Conservation (phyloP, 2,797 vertebrate genomes). For the Arnoldichthys spilopterus region DNA sequence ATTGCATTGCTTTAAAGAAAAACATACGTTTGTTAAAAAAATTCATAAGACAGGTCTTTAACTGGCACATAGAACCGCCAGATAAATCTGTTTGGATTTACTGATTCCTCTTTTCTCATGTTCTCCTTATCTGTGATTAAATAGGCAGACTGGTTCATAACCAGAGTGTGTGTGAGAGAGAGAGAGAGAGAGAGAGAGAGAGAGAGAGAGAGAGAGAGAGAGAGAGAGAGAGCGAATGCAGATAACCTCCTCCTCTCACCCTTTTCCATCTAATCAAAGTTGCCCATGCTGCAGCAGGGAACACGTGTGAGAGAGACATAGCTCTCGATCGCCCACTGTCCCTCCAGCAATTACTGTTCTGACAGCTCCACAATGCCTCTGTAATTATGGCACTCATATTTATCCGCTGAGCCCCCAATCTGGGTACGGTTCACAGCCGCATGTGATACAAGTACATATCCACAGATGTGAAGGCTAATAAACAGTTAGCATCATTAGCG, state of each 20-base stretch:
- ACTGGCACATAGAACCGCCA: constrained; percentile 35
- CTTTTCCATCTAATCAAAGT: constrained; percentile 77
- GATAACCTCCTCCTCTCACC: constrained; percentile 74
- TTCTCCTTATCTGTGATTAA: constrained; percentile 69
- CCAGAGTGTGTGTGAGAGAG: constrained; percentile 57
- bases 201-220: constrained; percentile 59
- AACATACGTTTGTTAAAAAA: constrained; percentile 1
- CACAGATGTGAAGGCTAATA: constrained; percentile 54
- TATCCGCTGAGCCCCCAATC: constrained; percentile 64
- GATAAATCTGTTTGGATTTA: constrained; percentile 54
- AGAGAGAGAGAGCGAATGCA: constrained; percentile 53
- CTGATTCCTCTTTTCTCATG: constrained; percentile 51
- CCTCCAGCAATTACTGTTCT: constrained; percentile 81
- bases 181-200: constrained; percentile 57
- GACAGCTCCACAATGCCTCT: constrained; percentile 80
- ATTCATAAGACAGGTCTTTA: constrained; percentile 5
- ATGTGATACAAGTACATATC: constrained; percentile 48
- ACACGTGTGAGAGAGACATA: constrained; percentile 70
- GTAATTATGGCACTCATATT: constrained; percentile 81
- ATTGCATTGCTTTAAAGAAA: not conserved
- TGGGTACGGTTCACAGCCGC: constrained; percentile 51
- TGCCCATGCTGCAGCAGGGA: constrained; percentile 66
- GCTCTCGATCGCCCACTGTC: constrained; percentile 78
- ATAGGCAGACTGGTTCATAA: constrained; percentile 70
- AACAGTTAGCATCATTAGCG: constrained; percentile 45